A percentile compares a stretch with the other conserved stretches of the same genome.
phyloP scores from a whole-genome alignment of 2,113 vertebrate genomes.

The Bolborhynchus lineola region DNA sequence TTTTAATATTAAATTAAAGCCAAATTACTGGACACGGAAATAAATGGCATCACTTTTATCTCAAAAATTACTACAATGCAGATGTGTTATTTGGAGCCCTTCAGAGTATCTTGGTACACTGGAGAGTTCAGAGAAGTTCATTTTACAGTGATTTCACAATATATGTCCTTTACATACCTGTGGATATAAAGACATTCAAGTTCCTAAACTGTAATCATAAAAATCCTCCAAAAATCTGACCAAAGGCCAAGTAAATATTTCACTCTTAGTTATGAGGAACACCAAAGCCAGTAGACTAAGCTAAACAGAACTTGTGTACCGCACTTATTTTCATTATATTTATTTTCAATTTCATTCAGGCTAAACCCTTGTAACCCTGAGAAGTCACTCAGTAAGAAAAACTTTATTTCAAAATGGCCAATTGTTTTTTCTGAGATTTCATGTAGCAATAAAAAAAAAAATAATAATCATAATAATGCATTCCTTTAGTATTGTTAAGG shows the following conservation, averaged over 20 bases:
- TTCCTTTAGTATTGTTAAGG: not conserved
- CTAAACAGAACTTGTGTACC: not conserved
- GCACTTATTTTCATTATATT: not conserved
- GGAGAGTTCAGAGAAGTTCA: not conserved
- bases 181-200: slow-evolving; percentile 40
- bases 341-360: not conserved
- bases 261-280: not conserved
- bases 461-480: not conserved
- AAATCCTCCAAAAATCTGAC: not conserved
- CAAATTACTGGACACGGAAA: not conserved
- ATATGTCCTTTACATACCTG: not conserved
- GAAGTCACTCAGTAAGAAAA: not conserved
- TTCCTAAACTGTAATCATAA: slow-evolving; percentile 43
- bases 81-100: not conserved
- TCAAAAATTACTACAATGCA: not conserved
- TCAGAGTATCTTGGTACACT: not conserved
- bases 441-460: not conserved
- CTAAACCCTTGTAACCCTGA: not conserved
- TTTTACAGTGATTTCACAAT: not conserved
- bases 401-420: not conserved
- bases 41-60: not conserved
- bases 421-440: not conserved
- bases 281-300: not conserved
- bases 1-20: not conserved
- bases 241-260: slow-evolving; percentile 37